Conservation (phyloP, 35 echinoderm and acorn worm genomes). For the Ophioderma brevispina region DNA sequence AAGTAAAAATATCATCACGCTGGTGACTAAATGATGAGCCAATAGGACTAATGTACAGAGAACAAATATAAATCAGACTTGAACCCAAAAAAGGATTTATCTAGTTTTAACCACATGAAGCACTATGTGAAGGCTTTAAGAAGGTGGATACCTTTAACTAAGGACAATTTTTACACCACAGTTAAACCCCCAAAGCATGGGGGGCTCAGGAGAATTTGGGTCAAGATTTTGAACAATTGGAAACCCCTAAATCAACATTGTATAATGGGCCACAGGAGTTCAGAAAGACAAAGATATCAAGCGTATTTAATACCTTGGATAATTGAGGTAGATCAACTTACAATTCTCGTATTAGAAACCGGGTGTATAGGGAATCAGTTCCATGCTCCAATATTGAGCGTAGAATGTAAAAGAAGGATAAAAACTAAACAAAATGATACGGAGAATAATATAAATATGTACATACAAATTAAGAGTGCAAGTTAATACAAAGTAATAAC, state of each 20-base stretch:
- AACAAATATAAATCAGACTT: background rate
- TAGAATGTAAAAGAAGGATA: background rate
- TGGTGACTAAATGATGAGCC: background rate
- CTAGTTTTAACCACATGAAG: background rate
- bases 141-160: background rate
- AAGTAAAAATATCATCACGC: slow-evolving; percentile 4
- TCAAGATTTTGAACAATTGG: background rate
- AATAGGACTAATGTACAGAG: background rate
- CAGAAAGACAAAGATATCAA: slow-evolving; percentile 10
- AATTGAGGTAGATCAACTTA: background rate
- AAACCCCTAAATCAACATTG: background rate
- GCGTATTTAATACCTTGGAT: background rate
- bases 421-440: background rate
- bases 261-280: background rate
- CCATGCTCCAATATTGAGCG: background rate
- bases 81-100: slow-evolving; percentile 1
- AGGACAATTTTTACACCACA: background rate
- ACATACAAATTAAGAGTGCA: background rate
- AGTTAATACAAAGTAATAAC: background rate
- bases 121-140: background rate
- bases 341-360: slow-evolving; percentile 6
- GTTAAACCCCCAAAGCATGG: background rate
- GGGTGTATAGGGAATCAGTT: background rate
- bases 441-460: background rate
- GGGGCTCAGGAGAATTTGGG: background rate